Evolutionary conservation across 1,140 invertebrate species (phyloP).

Genomic region (Contarinia nasturtii): DNA sequence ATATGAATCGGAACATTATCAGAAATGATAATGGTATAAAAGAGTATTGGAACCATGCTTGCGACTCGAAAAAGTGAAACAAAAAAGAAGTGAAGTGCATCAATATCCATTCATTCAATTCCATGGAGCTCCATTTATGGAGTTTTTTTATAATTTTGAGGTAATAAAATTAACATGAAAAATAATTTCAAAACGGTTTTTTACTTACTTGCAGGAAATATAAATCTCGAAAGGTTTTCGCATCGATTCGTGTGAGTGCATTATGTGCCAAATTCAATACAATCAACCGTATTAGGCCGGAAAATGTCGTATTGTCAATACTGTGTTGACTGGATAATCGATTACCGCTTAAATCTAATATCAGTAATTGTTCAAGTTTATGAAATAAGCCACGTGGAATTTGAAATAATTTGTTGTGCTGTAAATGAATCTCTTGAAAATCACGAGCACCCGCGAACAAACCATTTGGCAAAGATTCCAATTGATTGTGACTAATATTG

Average conservation of each 20-base stretch:
- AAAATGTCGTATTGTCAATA: conserved; percentile 65
- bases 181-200: no score
- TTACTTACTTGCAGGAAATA: conserved; percentile 64
- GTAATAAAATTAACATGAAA: no score
- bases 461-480: conserved; percentile 54
- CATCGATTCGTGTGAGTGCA: conserved; percentile 57
- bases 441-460: conserved; percentile 58
- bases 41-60: no score
- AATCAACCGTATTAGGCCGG: conserved; percentile 63
- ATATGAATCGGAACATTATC: no score
- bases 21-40: no score
- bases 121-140: no score
- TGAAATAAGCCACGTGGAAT: conserved; percentile 65
- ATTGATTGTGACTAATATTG: conserved; percentile 65
- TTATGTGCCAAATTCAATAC: conserved; percentile 74
- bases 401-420: conserved; percentile 60
- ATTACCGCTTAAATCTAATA: conserved; percentile 75
- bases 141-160: no score
- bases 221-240: conserved; percentile 69
- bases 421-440: conserved; percentile 62
- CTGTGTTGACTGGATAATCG: conserved; percentile 60
- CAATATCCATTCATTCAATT: no score
- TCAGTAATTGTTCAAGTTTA: conserved; percentile 58
- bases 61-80: no score
- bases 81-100: no score